Evolutionary conservation across 1,140 invertebrate species (phyloP).

Genomic region (Leptinotarsa defecta): DNA sequence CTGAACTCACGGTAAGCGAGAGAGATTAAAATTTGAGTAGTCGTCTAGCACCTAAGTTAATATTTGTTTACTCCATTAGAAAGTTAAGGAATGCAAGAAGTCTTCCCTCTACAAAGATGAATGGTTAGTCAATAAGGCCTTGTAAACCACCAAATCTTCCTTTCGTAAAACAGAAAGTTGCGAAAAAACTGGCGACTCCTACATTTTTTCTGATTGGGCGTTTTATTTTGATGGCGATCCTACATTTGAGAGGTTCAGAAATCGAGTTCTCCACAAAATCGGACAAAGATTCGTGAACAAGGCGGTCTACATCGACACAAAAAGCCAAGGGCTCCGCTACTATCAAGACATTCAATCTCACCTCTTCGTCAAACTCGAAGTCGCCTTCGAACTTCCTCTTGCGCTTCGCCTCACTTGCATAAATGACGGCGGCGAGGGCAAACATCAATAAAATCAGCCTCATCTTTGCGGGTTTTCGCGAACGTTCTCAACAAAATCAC

Average conservation of each 20-base stretch:
- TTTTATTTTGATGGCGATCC: too few relatives aligned
- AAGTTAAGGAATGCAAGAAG: not conserved
- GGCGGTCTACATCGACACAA: not conserved
- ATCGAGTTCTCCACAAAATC: not conserved
- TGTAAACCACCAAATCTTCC: too few relatives aligned
- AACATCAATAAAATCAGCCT: slow-evolving; percentile 56
- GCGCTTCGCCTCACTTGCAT: slow-evolving; percentile 58
- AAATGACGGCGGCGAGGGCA: slow-evolving; percentile 54
- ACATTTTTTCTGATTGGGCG: too few relatives aligned
- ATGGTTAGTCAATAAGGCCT: not conserved
- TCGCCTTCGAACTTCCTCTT: slow-evolving; percentile 73
- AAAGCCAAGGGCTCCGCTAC: not conserved
- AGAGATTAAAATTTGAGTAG: too few relatives aligned
- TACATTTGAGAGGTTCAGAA: too few relatives aligned
- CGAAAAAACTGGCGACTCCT: too few relatives aligned
- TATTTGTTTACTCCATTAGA: not conserved
- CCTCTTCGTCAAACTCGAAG: slow-evolving; percentile 73
- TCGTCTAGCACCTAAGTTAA: not conserved
- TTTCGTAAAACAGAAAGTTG: too few relatives aligned
- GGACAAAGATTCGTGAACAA: slow-evolving; percentile 12
- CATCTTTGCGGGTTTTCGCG: slow-evolving; percentile 35
- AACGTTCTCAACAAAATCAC: slow-evolving; percentile 23
- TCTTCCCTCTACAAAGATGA: not conserved
- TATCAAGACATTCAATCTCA: slow-evolving; percentile 49
- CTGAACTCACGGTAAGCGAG: too few relatives aligned